These are phyloP conservation scores for Celastrina argiolus DNA, from an alignment of 2,888 invertebrate species.

Conservation along the genomic window DNA sequence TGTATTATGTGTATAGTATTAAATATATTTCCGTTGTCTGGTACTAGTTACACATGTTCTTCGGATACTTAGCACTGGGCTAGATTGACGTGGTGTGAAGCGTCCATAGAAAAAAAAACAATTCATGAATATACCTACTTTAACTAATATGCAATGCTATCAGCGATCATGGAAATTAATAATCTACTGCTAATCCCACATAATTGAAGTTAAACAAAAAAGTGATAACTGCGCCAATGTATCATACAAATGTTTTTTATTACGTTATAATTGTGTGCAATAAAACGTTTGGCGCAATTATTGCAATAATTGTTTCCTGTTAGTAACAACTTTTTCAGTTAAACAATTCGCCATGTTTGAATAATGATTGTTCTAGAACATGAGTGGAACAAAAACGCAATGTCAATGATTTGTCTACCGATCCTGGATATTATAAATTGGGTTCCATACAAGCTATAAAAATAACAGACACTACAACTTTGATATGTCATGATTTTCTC, in stretches of 20 bases:
- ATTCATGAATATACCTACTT: no score
- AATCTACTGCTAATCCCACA: neutral
- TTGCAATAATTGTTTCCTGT: neutral
- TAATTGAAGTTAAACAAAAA: neutral
- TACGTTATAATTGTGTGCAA: neutral
- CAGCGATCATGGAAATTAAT: neutral
- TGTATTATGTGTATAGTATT: no score
- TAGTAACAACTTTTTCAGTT: neutral
- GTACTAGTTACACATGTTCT: no score
- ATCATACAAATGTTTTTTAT: neutral
- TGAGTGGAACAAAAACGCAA: neutral
- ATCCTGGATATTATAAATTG: neutral
- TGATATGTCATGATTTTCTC: no score
- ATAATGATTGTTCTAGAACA: neutral
- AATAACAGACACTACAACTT: no score
- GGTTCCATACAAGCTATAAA: no score
- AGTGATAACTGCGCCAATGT: neutral
- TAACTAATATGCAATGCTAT: no score
- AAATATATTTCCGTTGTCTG: no score
- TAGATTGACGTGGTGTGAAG: no score
- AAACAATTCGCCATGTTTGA: neutral
- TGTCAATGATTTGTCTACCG: neutral
- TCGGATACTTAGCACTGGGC: no score
- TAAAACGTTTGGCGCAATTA: neutral
- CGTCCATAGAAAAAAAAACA: no score